Base-by-base conservation (phyloP, 2,113 vertebrate species). In the Okapia johnstoni region DNA sequence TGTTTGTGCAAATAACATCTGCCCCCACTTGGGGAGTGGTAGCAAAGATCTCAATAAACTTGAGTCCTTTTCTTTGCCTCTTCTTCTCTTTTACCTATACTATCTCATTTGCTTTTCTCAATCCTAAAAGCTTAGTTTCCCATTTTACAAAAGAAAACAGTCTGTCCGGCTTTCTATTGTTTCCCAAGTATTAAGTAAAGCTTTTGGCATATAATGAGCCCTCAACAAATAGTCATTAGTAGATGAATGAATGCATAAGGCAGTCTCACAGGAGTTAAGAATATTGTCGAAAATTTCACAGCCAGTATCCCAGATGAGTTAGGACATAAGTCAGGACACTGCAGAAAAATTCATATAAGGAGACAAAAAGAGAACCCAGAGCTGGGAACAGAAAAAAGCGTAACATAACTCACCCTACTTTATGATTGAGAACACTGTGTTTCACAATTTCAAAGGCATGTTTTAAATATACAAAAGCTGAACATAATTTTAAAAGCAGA, bases 381-480 rank as follows among this genome's bases (percentile, higher is more conserved):
- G 97, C 94, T 61, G 90, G 96, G 93, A 98, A 96, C 88, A 96
- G 90, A 95, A 96, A 96, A 58, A 97, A 58, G 58, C 92, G 77
- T 95, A 96, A 96, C 63, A 94, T 90, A 97, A 95, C 92, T 97
- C 95, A 92, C 96, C 86, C 30, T 77, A 63, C 94, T 97, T 97
- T 96, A 91, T 98, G 94, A 97, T 95, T 94, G 94, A 97, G 94
- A 94, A 96, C 91, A 95, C 85, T 98, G 85, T 93, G 90, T 97
- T 97, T 95, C 94, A 96, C 97, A 96, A 88, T 92, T 97, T 61
- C n/a, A 60, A 97, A 97, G 86, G 73, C 61, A 17, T 97, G 57
- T 91, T 97, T 98, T 97, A 98, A 97, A 97, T 95, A 97, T 94
- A 88, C 76, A 93, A 96, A 96, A 97, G 90, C 81, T 81, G 73